phyloP scores from a whole-genome alignment of 2,113 vertebrate species.

The Nothobranchius kuhntae region DNA sequence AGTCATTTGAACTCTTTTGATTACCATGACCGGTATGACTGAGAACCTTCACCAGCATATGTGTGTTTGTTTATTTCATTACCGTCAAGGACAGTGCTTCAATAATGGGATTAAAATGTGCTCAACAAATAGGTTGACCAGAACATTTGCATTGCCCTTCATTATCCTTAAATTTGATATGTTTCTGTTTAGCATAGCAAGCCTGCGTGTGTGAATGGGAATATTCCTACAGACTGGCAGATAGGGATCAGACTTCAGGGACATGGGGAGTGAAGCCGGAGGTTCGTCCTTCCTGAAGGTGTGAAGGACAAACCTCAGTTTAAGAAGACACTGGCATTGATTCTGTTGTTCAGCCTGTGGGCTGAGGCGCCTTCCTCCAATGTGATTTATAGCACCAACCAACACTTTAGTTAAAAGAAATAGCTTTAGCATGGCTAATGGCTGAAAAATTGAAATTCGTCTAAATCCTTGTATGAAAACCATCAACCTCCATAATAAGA shows the following conservation, averaged over 20 bases:
- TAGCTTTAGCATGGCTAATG: neutral
- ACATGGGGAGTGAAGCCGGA: slow-evolving; percentile 36
- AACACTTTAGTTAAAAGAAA: neutral
- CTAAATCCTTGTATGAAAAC: neutral
- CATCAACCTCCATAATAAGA: too few relatives aligned
- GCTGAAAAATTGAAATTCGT: neutral
- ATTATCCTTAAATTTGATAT: neutral
- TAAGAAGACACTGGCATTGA: slow-evolving; percentile 57
- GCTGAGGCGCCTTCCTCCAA: slow-evolving; percentile 20
- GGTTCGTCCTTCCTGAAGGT: slow-evolving; percentile 64
- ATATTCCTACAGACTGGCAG: slow-evolving; percentile 32
- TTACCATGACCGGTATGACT: too few relatives aligned
- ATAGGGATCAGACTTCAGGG: slow-evolving; percentile 53
- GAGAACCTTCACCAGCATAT: too few relatives aligned
- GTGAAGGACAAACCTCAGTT: slow-evolving; percentile 64
- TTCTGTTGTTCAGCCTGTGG: slow-evolving; percentile 51
- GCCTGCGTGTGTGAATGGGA: slow-evolving; percentile 17
- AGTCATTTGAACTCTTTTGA: too few relatives aligned
- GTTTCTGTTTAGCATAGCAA: slow-evolving; percentile 4
- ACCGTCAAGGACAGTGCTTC: too few relatives aligned
- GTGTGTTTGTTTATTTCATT: too few relatives aligned
- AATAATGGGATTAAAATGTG: too few relatives aligned
- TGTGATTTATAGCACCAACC: slow-evolving; percentile 43
- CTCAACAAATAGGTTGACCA: too few relatives aligned
- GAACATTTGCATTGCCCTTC: too few relatives aligned